A percentile compares a stretch with the other conserved stretches of the same genome.
Evolutionary conservation across 2,797 vertebrate genomes (phyloP).

Genomic region (Falco columbarius): DNA sequence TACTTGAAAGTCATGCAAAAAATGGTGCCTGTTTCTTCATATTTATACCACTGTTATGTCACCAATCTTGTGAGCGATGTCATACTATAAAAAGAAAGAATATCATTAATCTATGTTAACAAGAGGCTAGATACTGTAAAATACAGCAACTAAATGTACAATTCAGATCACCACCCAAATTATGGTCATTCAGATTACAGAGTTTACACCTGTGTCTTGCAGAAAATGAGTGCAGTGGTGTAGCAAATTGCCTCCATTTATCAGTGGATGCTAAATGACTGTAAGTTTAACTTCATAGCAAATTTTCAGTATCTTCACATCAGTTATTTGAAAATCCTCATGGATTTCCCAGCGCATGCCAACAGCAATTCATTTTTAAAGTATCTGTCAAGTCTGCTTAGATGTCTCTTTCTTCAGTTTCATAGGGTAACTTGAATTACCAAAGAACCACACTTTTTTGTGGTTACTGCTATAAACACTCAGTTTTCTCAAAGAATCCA

Average conservation of each 20-base stretch:
- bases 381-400: background rate
- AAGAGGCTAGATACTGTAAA: background rate
- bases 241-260: background rate
- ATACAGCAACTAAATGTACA: background rate
- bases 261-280: background rate
- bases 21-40: conserved; percentile 64
- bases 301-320: background rate
- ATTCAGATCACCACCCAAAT: background rate
- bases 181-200: background rate
- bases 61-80: conserved; percentile 73
- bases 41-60: conserved; percentile 80
- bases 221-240: background rate
- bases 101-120: conserved; percentile 51
- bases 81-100: conserved; percentile 78
- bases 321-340: background rate
- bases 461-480: background rate
- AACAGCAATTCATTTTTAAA: background rate
- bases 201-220: background rate
- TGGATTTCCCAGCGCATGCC: background rate
- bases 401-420: background rate
- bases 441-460: background rate
- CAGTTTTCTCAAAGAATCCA: background rate
- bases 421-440: background rate
- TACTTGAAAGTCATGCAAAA: conserved; percentile 66
- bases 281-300: background rate